Evolutionary conservation across 2,888 invertebrate genomes (phyloP).

Genomic region (Brachycybe producta): DNA sequence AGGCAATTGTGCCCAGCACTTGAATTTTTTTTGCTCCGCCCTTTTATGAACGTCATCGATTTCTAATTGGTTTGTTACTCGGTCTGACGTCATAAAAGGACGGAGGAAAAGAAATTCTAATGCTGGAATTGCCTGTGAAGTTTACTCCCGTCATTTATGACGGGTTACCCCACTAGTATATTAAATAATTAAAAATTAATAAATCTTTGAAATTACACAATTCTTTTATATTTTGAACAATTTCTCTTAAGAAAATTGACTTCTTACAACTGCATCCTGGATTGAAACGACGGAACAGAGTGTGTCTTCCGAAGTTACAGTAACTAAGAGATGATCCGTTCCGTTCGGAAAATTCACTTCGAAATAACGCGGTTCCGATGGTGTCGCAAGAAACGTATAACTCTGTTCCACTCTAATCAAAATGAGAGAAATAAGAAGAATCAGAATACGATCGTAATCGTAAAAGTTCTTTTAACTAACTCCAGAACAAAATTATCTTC

Average conservation of each 20-base stretch:
- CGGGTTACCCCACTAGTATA: no score
- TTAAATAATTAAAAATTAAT: neutral
- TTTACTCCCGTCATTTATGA: no score
- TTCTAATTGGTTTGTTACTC: no score
- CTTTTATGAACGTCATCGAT: no score
- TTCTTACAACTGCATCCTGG: conserved; percentile 52
- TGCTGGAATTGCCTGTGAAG: no score
- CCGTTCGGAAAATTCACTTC: conserved; percentile 44
- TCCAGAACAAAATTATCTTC: conserved; percentile 45
- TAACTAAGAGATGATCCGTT: conserved; percentile 32
- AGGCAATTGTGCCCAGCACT: no score
- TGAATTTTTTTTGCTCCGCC: no score
- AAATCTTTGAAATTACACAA: no score
- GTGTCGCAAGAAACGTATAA: conserved; percentile 33
- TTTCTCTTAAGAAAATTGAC: no score
- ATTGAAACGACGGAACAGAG: conserved; percentile 65
- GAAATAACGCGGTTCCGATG: conserved; percentile 48
- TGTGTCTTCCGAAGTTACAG: conserved; percentile 34
- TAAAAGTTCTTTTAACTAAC: conserved; percentile 27
- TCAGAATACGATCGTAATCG: neutral
- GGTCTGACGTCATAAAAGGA: no score
- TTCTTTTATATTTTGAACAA: no score
- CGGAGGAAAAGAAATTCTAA: no score
- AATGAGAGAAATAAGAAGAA: neutral
- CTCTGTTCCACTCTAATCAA: neutral